Conservation (phyloP, 1,140 invertebrate genomes). For the Sarcophaga bullata region DNA sequence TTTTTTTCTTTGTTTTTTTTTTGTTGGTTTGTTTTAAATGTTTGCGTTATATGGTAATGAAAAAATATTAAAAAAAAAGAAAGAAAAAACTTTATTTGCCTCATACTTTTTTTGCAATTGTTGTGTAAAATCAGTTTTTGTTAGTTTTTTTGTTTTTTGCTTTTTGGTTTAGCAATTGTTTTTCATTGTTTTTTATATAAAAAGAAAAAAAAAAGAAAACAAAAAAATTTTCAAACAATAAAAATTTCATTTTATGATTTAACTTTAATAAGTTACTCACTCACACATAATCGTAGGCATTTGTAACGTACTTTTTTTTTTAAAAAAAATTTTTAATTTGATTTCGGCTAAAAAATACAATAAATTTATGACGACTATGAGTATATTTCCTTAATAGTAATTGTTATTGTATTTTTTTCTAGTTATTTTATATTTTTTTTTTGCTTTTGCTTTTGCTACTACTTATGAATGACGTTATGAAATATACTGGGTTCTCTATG, state of each 20-base stretch:
- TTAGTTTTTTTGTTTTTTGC: background rate
- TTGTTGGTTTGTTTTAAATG: background rate
- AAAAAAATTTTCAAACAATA: background rate
- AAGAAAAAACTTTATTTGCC: background rate
- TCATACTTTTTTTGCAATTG: background rate
- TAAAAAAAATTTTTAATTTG: background rate
- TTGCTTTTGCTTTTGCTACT: background rate
- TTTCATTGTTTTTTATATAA: background rate
- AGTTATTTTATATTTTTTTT: background rate
- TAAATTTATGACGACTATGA: background rate
- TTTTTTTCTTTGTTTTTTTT: background rate
- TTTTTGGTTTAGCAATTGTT: constrained; percentile 2
- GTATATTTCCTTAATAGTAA: constrained; percentile 10
- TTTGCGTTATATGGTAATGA: constrained; percentile 11
- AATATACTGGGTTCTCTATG: background rate
- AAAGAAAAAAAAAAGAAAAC: background rate
- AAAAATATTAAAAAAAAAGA: background rate
- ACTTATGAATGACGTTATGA: constrained; percentile 12
- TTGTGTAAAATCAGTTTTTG: background rate
- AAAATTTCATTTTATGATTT: background rate
- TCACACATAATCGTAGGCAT: background rate
- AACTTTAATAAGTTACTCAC: background rate
- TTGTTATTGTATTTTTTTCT: constrained; percentile 11
- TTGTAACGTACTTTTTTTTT: background rate
- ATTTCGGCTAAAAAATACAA: background rate